Evolutionary conservation across 2,797 vertebrate genomes (phyloP).

Genomic region (Cygnus olor): DNA sequence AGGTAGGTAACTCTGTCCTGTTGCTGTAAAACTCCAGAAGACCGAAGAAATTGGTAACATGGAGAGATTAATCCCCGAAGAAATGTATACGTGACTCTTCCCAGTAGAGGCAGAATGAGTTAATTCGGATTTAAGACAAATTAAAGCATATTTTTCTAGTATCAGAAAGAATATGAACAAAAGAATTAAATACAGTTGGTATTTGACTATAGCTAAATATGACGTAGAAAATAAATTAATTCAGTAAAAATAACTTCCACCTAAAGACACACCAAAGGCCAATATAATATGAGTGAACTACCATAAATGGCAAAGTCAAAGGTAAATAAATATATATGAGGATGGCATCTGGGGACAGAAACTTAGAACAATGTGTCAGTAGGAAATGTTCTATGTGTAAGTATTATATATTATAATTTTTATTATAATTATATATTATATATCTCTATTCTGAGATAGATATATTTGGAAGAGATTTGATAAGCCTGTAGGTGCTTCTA

Average conservation of each 20-base stretch:
- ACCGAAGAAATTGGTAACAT: background rate
- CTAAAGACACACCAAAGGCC: background rate
- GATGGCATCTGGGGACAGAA: background rate
- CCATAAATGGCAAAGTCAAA: background rate
- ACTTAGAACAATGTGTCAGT: background rate
- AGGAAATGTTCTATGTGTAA: background rate
- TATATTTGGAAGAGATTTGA: background rate
- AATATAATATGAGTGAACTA: background rate
- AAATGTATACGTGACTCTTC: background rate
- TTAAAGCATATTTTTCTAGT: conserved; percentile 3
- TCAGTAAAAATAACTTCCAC: background rate
- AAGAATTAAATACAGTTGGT: background rate
- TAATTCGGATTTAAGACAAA: background rate
- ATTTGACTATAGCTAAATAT: background rate
- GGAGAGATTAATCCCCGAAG: background rate
- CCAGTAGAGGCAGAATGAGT: background rate
- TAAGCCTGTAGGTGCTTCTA: background rate
- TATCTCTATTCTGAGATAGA: background rate
- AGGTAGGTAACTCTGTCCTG: background rate
- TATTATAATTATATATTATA: no score
- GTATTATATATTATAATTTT: no score
- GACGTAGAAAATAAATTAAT: background rate
- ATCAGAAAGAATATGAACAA: background rate
- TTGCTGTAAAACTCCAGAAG: background rate
- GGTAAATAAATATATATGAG: background rate